phyloP scores from a whole-genome alignment of 2,113 vertebrate genomes.

The Meles meles region DNA sequence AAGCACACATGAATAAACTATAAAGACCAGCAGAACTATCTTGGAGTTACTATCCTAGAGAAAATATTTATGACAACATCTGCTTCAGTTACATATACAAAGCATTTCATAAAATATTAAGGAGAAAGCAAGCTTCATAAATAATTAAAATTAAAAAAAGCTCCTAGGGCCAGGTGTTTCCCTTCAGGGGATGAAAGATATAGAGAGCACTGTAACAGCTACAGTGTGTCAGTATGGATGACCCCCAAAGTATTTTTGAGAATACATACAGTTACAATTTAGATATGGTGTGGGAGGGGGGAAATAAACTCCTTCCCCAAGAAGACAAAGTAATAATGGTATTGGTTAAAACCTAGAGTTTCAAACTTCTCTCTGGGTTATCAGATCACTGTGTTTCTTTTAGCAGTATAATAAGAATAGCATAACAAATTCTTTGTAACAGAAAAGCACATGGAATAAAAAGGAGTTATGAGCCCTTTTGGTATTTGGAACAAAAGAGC shows the following conservation, averaged over 20 bases:
- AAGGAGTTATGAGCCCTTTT: neutral
- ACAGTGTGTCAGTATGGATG: neutral
- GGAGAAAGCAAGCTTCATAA: constrained; percentile 49
- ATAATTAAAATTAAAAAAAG: constrained; percentile 57
- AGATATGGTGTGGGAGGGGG: neutral
- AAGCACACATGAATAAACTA: constrained; percentile 18
- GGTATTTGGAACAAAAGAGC: constrained; percentile 10
- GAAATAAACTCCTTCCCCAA: neutral
- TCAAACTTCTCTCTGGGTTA: neutral
- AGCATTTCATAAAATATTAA: constrained; percentile 55
- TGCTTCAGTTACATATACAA: constrained; percentile 56
- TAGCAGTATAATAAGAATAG: neutral
- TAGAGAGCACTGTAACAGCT: neutral
- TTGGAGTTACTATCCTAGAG: constrained; percentile 11
- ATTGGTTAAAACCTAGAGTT: neutral
- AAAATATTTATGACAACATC: constrained; percentile 54
- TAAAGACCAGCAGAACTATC: neutral
- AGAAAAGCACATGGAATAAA: constrained; percentile 32
- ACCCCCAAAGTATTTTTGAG: neutral
- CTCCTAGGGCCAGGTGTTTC: constrained; percentile 8
- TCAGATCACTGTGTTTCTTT: neutral
- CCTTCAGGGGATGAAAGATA: constrained; percentile 15
- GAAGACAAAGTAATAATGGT: neutral
- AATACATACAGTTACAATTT: neutral
- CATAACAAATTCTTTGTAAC: neutral